These are phyloP conservation scores for Melanargia galathea DNA, from an alignment of 2,888 invertebrate genomes.

Conservation along the genomic window DNA sequence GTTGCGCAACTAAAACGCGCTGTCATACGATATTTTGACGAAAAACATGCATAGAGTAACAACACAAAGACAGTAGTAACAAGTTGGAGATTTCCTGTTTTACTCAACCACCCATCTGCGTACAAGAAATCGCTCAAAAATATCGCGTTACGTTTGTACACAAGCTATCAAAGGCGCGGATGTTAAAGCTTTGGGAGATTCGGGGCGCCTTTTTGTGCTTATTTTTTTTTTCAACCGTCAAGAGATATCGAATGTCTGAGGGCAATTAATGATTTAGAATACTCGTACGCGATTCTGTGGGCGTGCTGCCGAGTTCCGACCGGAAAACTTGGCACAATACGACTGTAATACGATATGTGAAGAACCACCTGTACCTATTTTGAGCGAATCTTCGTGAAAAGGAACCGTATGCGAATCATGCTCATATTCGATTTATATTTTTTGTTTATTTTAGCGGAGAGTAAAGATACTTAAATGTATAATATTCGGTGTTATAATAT, in stretches of 20 bases:
- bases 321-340: slow-evolving; percentile 75
- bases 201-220: slow-evolving; percentile 59
- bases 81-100: slow-evolving; percentile 76
- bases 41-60: slow-evolving; percentile 53
- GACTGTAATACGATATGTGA: slow-evolving; percentile 65
- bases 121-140: slow-evolving; percentile 75
- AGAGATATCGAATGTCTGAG: slow-evolving; percentile 73
- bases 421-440: slow-evolving; percentile 19
- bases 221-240: slow-evolving; percentile 57
- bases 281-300: slow-evolving; percentile 49
- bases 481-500: too few relatives aligned
- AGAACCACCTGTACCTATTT: slow-evolving; percentile 67
- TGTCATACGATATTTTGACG: slow-evolving; percentile 50
- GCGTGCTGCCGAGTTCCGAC: slow-evolving; percentile 76
- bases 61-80: slow-evolving; percentile 62
- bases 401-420: slow-evolving; percentile 30
- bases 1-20: slow-evolving; percentile 32
- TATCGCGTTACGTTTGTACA: slow-evolving; percentile 71
- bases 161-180: slow-evolving; percentile 58
- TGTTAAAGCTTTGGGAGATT: slow-evolving; percentile 65
- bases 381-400: background rate
- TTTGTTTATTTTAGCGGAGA: background rate
- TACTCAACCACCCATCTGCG: slow-evolving; percentile 75
- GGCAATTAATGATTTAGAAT: slow-evolving; percentile 73
- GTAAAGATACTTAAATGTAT: too few relatives aligned